Evolutionary conservation across 2,888 invertebrate genomes (phyloP).

Genomic region (Drosophila meridionalis): DNA sequence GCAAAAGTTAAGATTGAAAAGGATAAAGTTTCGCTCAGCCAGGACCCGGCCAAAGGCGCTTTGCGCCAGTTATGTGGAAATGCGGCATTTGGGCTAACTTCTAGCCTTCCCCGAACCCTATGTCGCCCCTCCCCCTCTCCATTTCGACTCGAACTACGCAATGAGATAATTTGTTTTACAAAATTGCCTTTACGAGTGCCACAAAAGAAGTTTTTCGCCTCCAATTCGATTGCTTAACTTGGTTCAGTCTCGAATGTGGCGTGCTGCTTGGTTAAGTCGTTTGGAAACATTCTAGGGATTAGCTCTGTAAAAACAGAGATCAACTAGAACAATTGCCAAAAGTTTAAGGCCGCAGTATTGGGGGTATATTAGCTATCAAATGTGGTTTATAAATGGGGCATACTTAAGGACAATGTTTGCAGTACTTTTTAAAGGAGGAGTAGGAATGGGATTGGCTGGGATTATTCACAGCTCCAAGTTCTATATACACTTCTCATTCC

Average conservation of each 20-base stretch:
- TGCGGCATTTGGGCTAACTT: slow-evolving; percentile 23
- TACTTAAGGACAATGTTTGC: not conserved
- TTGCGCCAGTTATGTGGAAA: slow-evolving; percentile 36
- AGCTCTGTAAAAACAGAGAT: not conserved
- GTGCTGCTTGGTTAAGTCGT: slow-evolving; percentile 1
- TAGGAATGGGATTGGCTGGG: not conserved
- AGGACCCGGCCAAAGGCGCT: slow-evolving; percentile 29
- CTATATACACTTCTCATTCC: no score
- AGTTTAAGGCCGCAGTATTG: not conserved
- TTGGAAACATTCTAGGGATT: slow-evolving; percentile 1
- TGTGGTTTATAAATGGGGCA: not conserved
- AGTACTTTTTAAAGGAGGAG: not conserved
- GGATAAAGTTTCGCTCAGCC: slow-evolving; percentile 46
- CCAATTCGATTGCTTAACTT: slow-evolving; percentile 29
- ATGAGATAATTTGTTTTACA: slow-evolving; percentile 50
- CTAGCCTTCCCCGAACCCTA: slow-evolving; percentile 5
- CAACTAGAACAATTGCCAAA: not conserved
- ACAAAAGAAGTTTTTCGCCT: slow-evolving; percentile 9
- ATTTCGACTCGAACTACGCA: slow-evolving; percentile 23
- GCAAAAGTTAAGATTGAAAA: slow-evolving; percentile 53
- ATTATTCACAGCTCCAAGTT: no score
- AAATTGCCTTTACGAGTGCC: slow-evolving; percentile 28
- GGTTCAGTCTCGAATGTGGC: not conserved
- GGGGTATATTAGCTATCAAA: not conserved
- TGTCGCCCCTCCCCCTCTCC: not conserved